Percentiles rank a stretch among this genome's conserved stretches.
Conservation (phyloP, 1,140 invertebrate species). For the Nixonia krombeini region DNA sequence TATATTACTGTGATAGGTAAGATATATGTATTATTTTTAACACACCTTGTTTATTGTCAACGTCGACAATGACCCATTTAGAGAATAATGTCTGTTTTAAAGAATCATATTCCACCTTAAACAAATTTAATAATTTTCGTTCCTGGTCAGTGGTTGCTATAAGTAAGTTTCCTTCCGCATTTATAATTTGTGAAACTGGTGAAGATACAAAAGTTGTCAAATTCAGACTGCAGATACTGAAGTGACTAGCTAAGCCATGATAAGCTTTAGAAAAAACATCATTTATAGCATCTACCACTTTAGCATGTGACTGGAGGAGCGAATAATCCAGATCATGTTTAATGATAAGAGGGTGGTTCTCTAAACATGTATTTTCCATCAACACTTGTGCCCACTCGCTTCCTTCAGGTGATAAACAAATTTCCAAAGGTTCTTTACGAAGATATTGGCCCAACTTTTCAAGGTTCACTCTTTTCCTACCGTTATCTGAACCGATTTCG, state of each 20-base stretch:
- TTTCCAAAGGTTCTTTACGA: conserved; percentile 73
- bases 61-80: conserved; percentile 45
- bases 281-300: conserved; percentile 78
- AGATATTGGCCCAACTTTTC: conserved; percentile 94
- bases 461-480: conserved; percentile 81
- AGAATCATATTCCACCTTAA: conserved; percentile 49
- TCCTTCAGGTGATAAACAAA: conserved; percentile 61
- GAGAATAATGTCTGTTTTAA: conserved; percentile 35
- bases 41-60: conserved; percentile 60
- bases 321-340: conserved; percentile 83
- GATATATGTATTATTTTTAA: no score
- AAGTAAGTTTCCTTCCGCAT: conserved; percentile 57
- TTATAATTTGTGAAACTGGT: conserved; percentile 56
- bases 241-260: conserved; percentile 76
- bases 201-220: conserved; percentile 35
- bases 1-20: no score
- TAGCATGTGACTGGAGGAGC: conserved; percentile 85
- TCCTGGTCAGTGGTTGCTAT: conserved; percentile 52
- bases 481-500: conserved; percentile 71
- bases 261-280: conserved; percentile 81
- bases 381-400: conserved; percentile 84
- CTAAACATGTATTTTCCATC: conserved; percentile 79
- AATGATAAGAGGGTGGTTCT: conserved; percentile 80
- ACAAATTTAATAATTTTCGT: conserved; percentile 55
- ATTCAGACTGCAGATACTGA: conserved; percentile 64